Conservation (phyloP, 2,888 invertebrate genomes). For the Drosophila infuscata region DNA sequence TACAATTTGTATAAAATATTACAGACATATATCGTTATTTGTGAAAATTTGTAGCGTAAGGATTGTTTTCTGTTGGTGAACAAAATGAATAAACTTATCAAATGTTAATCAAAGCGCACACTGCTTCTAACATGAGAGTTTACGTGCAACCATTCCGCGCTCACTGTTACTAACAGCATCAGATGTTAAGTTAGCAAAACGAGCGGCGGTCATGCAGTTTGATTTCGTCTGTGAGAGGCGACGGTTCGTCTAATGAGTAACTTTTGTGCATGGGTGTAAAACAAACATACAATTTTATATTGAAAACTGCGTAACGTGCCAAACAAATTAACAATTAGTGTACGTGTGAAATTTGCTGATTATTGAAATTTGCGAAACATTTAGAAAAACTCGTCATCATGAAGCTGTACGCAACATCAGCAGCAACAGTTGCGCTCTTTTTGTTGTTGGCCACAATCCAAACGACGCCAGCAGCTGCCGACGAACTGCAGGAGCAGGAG, state of each 20-base stretch:
- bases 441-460: slow-evolving; percentile 49
- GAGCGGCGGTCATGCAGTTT: slow-evolving; percentile 7
- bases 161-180: slow-evolving; percentile 7
- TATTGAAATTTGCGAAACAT: slow-evolving; percentile 20
- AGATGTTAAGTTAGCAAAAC: slow-evolving; percentile 11
- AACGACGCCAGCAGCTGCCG: slow-evolving; percentile 59
- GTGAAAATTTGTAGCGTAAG: neutral
- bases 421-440: slow-evolving; percentile 78
- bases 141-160: slow-evolving; percentile 4
- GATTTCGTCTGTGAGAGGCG: slow-evolving; percentile 17
- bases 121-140: neutral
- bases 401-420: slow-evolving; percentile 49
- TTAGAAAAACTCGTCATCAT: slow-evolving; percentile 41
- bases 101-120: neutral
- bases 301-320: slow-evolving; percentile 52
- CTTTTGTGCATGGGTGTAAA: slow-evolving; percentile 26
- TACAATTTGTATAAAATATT: neutral
- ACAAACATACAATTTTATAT: slow-evolving; percentile 19
- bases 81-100: neutral
- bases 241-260: neutral
- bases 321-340: slow-evolving; percentile 30
- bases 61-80: neutral
- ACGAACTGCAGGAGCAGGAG: slow-evolving; percentile 24
- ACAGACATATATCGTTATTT: neutral
- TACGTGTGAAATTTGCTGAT: slow-evolving; percentile 50